Conservation (phyloP, 2,113 vertebrate species). For the Larimichthys crocea region DNA sequence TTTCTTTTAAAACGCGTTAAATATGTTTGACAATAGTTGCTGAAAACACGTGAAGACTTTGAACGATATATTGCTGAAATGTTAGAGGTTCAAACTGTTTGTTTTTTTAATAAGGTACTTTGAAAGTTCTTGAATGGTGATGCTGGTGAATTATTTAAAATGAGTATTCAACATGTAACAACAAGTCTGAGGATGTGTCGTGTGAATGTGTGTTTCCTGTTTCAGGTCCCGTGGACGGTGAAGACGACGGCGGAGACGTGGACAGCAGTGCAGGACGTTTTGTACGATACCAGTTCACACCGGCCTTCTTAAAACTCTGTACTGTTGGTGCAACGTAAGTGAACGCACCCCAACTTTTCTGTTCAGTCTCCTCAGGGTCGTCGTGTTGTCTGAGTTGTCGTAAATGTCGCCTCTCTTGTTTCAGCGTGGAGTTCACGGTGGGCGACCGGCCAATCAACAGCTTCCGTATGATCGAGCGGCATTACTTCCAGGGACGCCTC, state of each 20-base stretch:
- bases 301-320: constrained; percentile 93
- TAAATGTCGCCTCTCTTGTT: not conserved
- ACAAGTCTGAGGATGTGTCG: too few species aligned
- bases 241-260: constrained; percentile 87
- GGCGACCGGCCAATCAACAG: constrained; percentile 94
- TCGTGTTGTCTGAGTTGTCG: not conserved
- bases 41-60: too few species aligned
- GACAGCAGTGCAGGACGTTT: constrained; percentile 94
- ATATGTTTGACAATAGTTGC: too few species aligned
- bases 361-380: not conserved
- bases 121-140: too few species aligned
- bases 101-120: too few species aligned
- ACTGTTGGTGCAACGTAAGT: constrained; percentile 99
- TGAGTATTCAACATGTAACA: too few species aligned
- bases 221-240: constrained; percentile 86
- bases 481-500: constrained; percentile 96
- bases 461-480: constrained; percentile 98
- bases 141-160: too few species aligned
- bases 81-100: too few species aligned
- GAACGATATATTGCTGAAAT: too few species aligned
- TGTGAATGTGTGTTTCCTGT: constrained; percentile 15
- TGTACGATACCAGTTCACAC: constrained; percentile 98
- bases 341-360: not conserved
- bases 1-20: too few species aligned
- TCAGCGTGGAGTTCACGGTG: constrained; percentile 98